A percentile compares a stretch with the other conserved stretches of the same genome.
Conservation (phyloP, 2,113 vertebrate species). For the Seriola quinqueradiata region DNA sequence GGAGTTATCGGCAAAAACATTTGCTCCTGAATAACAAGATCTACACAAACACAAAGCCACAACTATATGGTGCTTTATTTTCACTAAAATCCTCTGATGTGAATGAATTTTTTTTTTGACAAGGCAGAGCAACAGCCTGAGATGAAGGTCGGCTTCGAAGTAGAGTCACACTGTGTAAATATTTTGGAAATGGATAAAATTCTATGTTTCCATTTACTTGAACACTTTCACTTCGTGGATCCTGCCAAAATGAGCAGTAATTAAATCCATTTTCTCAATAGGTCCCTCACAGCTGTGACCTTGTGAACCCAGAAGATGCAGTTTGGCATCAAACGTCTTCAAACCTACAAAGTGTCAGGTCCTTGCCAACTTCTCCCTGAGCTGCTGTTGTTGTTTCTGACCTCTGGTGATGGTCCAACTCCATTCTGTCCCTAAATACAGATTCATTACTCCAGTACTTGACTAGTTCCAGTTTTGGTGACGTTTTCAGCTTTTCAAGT, state of each 20-base stretch:
- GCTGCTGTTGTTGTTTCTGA: not conserved
- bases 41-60: not conserved
- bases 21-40: not conserved
- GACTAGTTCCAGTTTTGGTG: not conserved
- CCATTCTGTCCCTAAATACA: not conserved
- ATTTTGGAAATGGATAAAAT: conserved; percentile 13
- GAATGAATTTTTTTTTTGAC: not conserved
- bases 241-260: conserved; percentile 29
- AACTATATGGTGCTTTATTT: not conserved
- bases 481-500: too few species aligned
- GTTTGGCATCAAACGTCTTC: not conserved
- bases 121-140: not conserved
- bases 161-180: not conserved
- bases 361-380: not conserved
- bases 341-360: not conserved
- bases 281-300: conserved; percentile 3
- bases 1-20: conserved; percentile 11
- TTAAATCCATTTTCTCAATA: conserved; percentile 19
- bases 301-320: not conserved
- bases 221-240: conserved; percentile 51
- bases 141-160: not conserved
- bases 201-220: conserved; percentile 4
- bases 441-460: not conserved
- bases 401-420: not conserved
- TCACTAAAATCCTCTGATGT: not conserved